These are phyloP conservation scores for Halocynthia aurantium DNA, from an alignment of 23 tunicate genomes.

Conservation along the genomic window DNA sequence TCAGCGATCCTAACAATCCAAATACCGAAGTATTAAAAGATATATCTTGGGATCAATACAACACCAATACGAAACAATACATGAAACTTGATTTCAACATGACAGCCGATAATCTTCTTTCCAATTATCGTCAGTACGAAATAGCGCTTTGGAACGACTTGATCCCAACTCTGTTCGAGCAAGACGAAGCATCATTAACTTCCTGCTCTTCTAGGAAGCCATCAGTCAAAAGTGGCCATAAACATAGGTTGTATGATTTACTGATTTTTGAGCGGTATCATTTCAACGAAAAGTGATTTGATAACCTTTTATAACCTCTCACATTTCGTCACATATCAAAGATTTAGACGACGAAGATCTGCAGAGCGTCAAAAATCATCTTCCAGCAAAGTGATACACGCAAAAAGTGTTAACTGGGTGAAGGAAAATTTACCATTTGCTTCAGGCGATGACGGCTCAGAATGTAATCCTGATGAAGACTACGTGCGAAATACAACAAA, in stretches of 20 bases:
- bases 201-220: no score
- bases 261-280: no score
- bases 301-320: background rate
- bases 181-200: background rate
- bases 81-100: slow-evolving; percentile 16
- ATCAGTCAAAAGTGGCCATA: background rate
- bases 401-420: no score
- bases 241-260: no score
- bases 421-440: no score
- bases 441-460: background rate
- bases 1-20: slow-evolving; percentile 15
- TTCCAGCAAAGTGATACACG: background rate
- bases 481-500: slow-evolving; percentile 2
- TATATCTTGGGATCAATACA: slow-evolving; percentile 8
- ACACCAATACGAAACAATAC: background rate
- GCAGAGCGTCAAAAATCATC: background rate
- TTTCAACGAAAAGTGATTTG: no score
- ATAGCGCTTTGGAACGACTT: slow-evolving; percentile 22
- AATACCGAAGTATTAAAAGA: background rate
- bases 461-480: background rate
- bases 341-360: background rate
- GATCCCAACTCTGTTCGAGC: slow-evolving; percentile 6
- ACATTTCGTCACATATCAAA: background rate
- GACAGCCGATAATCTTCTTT: background rate
- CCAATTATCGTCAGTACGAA: slow-evolving; percentile 9